Percentiles rank a stretch among this genome's conserved stretches.
Evolutionary conservation across 2,888 invertebrate species (phyloP).

Genomic region (Megalurothrips usitatus): DNA sequence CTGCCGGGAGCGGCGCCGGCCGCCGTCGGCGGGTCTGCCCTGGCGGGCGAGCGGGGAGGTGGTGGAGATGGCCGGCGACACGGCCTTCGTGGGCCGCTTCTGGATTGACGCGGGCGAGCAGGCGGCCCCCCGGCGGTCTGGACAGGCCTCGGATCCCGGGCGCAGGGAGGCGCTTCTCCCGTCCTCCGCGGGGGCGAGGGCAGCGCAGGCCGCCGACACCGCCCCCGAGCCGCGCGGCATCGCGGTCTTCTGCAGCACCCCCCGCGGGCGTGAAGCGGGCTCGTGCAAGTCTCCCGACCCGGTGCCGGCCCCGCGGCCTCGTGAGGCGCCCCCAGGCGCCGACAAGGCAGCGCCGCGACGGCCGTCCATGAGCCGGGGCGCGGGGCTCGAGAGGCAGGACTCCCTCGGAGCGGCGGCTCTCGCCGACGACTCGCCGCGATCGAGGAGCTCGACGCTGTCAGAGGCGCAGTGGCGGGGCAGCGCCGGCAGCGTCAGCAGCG

Average conservation of each 20-base stretch:
- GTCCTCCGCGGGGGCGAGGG: neutral
- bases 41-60: constrained; percentile 18
- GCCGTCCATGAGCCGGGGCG: too few species aligned
- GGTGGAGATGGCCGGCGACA: neutral
- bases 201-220: neutral
- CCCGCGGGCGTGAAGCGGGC: too few species aligned
- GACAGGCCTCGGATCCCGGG: neutral
- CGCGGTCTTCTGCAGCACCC: too few species aligned
- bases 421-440: too few species aligned
- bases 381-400: too few species aligned
- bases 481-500: neutral
- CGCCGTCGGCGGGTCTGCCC: neutral
- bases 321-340: neutral
- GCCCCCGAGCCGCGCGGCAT: too few species aligned
- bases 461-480: neutral
- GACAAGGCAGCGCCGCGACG: neutral
- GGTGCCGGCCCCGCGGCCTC: neutral
- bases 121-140: neutral
- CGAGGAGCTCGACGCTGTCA: too few species aligned
- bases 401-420: too few species aligned
- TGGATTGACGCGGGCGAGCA: constrained; percentile 17
- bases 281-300: too few species aligned
- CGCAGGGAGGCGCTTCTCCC: neutral
- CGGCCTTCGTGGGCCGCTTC: neutral
- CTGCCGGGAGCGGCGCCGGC: neutral